A percentile compares a stretch with the other conserved stretches of the same genome.
These are phyloP conservation scores for Nasonia oneida DNA, from an alignment of 2,888 invertebrate species.

Conservation along the genomic window DNA sequence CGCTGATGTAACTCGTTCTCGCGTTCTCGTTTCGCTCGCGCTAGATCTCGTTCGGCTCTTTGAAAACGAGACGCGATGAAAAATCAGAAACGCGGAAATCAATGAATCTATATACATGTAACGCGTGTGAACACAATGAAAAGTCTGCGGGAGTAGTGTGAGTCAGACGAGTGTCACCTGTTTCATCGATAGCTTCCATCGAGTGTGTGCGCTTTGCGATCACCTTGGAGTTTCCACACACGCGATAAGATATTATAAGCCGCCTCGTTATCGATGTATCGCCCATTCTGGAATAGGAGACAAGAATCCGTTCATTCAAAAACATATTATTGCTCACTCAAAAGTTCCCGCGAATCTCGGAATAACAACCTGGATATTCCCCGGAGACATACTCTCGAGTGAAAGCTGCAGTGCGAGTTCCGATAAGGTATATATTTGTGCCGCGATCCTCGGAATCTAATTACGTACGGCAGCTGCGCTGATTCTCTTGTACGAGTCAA, in stretches of 20 bases:
- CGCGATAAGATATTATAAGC: constrained; percentile 31
- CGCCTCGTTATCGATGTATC: background rate
- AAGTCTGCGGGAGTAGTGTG: background rate
- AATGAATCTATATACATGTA: background rate
- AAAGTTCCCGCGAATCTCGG: background rate
- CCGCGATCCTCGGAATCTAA: background rate
- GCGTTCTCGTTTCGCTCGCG: constrained; percentile 39
- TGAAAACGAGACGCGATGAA: background rate
- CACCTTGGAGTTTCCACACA: constrained; percentile 11
- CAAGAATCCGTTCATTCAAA: background rate
- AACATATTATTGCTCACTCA: background rate
- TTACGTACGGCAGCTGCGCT: background rate
- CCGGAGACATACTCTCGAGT: background rate
- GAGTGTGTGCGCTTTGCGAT: background rate
- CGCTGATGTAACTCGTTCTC: constrained; percentile 42
- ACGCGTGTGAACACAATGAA: constrained; percentile 5
- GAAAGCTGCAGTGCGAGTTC: background rate
- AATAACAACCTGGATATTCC: background rate
- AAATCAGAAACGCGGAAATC: background rate
- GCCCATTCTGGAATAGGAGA: background rate
- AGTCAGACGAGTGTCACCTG: constrained; percentile 32
- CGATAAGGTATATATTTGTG: background rate
- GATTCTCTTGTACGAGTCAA: too few relatives aligned
- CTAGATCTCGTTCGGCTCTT: background rate
- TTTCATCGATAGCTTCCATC: constrained; percentile 17